Percentiles rank a stretch among this genome's conserved stretches.
Conservation (phyloP, 2,888 invertebrate genomes). For the Glyphotaelius pellucidus region DNA sequence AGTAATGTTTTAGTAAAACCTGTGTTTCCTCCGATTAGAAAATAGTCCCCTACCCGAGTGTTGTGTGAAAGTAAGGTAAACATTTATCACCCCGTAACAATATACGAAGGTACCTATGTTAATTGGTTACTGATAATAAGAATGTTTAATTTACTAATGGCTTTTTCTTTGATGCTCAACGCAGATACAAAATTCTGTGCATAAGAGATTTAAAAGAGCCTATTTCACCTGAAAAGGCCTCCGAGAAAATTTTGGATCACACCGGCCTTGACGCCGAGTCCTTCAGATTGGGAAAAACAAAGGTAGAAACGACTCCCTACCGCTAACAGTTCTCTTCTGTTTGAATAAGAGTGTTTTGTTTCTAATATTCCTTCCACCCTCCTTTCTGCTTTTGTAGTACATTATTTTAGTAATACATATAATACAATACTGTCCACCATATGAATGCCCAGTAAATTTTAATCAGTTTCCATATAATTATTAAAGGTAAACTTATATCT, state of each 20-base stretch:
- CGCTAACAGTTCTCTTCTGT: constrained; percentile 34
- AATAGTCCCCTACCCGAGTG: constrained; percentile 40
- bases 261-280: constrained; percentile 94
- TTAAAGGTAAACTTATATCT: background rate
- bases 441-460: background rate
- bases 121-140: constrained; percentile 36
- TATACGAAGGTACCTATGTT: constrained; percentile 32
- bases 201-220: constrained; percentile 89
- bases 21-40: constrained; percentile 12
- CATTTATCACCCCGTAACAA: constrained; percentile 35
- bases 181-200: constrained; percentile 99
- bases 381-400: constrained; percentile 15
- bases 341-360: constrained; percentile 9
- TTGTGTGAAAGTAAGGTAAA: constrained; percentile 46
- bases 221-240: constrained; percentile 86
- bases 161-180: constrained; percentile 68
- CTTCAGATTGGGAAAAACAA: constrained; percentile 96
- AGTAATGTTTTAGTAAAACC: constrained; percentile 44
- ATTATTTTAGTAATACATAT: background rate
- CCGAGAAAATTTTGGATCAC: constrained; percentile 88
- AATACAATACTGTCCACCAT: background rate
- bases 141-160: constrained; percentile 47
- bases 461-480: background rate
- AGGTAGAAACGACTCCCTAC: constrained; percentile 81
- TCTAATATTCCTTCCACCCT: background rate